Evolutionary conservation across 2,797 vertebrate genomes (phyloP).

Genomic region (Melopsittacus undulatus): DNA sequence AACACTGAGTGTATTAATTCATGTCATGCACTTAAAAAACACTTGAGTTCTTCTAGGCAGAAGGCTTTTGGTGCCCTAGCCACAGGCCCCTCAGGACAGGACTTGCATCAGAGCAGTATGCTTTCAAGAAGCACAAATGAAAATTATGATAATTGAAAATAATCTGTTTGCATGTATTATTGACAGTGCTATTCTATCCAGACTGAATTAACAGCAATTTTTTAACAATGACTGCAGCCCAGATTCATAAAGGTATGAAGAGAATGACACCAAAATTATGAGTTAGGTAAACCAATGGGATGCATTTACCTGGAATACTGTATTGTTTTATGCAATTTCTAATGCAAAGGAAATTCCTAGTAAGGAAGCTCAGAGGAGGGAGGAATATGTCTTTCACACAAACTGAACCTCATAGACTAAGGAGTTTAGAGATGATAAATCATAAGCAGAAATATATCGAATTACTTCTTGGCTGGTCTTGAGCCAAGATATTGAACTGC

Average conservation of each 20-base stretch:
- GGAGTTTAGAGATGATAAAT: neutral
- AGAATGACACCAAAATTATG: neutral
- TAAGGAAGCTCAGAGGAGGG: neutral
- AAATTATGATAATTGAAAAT: neutral
- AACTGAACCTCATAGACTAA: neutral
- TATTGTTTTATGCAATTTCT: neutral
- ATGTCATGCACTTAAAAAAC: neutral
- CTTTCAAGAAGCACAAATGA: neutral
- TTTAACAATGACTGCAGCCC: neutral
- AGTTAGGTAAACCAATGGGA: neutral
- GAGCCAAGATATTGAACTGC: neutral
- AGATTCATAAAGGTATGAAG: neutral
- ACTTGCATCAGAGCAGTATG: neutral
- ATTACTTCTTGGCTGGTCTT: neutral
- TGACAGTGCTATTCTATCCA: neutral
- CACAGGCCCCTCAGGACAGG: neutral
- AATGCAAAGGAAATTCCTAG: neutral
- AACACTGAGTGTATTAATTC: neutral
- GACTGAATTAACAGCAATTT: neutral
- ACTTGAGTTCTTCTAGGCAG: neutral
- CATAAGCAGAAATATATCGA: neutral
- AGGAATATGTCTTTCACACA: neutral
- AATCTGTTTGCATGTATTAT: neutral
- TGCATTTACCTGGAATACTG: neutral
- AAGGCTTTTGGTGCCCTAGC: neutral